Evolutionary conservation across 1,140 invertebrate genomes (phyloP).

Genomic region (Neodiprion virginianus): DNA sequence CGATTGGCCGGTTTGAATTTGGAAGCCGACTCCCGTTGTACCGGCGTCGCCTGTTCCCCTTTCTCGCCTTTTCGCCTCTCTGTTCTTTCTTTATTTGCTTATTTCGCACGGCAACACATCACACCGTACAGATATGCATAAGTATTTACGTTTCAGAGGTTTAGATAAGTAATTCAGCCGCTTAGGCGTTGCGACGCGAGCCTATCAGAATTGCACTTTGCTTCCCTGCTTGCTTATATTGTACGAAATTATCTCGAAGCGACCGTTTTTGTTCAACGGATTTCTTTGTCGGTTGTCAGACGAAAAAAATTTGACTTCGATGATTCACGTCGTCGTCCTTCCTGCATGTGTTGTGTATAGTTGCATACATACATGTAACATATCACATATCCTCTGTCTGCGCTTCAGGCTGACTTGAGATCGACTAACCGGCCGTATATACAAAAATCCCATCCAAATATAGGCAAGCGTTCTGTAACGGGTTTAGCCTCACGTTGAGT

Average conservation of each 20-base stretch:
- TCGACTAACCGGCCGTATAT: conserved; percentile 6
- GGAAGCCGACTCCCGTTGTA: background rate
- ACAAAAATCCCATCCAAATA: conserved; percentile 40
- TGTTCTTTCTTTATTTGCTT: background rate
- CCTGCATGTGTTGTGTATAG: conserved; percentile 27
- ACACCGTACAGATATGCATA: too few species aligned
- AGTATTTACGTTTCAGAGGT: too few species aligned
- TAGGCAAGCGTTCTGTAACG: conserved; percentile 37
- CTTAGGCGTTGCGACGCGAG: too few species aligned
- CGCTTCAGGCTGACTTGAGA: background rate
- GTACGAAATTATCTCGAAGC: conserved; percentile 9
- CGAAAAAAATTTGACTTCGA: conserved; percentile 32
- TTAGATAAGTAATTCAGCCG: too few species aligned
- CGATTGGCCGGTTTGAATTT: conserved; percentile 14
- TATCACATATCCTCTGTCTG: background rate
- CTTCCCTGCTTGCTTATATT: background rate
- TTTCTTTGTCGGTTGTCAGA: background rate
- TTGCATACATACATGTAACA: conserved; percentile 32
- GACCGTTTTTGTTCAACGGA: conserved; percentile 20
- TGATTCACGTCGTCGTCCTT: conserved; percentile 42
- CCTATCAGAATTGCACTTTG: too few species aligned
- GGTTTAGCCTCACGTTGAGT: conserved; percentile 26
- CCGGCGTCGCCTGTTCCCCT: background rate
- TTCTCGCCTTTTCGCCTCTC: background rate
- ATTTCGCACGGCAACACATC: background rate